Evolutionary conservation across 2,797 vertebrate species (phyloP).

Genomic region (Hyperoplus immaculatus): DNA sequence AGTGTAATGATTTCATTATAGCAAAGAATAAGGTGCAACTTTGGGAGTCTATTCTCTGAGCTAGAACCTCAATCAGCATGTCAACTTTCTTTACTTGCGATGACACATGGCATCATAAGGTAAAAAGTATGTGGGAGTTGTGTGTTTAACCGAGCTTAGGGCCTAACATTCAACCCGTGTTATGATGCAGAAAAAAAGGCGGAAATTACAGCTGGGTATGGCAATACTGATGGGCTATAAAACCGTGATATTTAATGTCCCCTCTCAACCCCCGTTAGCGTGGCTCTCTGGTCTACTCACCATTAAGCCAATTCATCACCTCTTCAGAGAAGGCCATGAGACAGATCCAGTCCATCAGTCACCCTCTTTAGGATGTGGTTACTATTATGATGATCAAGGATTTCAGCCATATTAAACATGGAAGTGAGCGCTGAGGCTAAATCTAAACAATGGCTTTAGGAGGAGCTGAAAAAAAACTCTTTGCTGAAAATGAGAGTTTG

Average conservation of each 20-base stretch:
- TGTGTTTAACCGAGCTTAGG: conserved; percentile 78
- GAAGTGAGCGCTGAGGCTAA: conserved; percentile 38
- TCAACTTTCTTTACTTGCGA: conserved; percentile 27
- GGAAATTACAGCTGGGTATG: conserved; percentile 73
- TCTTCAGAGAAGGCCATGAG: conserved; percentile 73
- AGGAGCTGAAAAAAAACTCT: conserved; percentile 31
- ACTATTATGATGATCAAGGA: conserved; percentile 62
- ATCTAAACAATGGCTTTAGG: conserved; percentile 49
- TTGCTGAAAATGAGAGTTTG: conserved; percentile 33
- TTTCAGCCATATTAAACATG: conserved; percentile 60
- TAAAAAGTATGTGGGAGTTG: conserved; percentile 40
- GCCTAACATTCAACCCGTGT: conserved; percentile 67
- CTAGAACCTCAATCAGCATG: conserved; percentile 8
- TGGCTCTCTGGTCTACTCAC: conserved; percentile 69
- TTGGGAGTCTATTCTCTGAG: background rate
- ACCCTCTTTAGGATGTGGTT: conserved; percentile 60
- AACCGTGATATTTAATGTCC: conserved; percentile 80
- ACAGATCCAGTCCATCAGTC: conserved; percentile 73
- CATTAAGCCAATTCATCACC: conserved; percentile 83
- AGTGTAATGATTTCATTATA: no score
- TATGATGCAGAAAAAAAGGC: conserved; percentile 77
- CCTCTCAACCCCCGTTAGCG: conserved; percentile 41
- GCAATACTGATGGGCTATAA: conserved; percentile 83
- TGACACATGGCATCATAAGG: conserved; percentile 54
- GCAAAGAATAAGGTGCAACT: background rate